A percentile compares a stretch with the other conserved stretches of the same genome.
These are phyloP conservation scores for Mormyrops attenuatus DNA, from an alignment of 2,797 vertebrate genomes.

Conservation along the genomic window DNA sequence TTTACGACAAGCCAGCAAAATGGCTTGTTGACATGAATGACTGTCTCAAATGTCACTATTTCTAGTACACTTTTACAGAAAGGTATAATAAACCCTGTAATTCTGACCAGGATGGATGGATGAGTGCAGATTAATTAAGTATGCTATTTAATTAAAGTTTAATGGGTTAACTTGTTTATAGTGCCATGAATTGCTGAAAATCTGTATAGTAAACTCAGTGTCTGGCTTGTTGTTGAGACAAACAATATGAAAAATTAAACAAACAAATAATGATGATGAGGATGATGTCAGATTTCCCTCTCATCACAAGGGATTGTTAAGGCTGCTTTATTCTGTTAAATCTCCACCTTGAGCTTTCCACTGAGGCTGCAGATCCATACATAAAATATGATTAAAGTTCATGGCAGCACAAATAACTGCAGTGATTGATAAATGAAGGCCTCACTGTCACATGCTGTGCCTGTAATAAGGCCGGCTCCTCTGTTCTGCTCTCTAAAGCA, in stretches of 20 bases:
- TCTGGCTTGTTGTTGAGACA: not conserved
- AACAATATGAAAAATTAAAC: not conserved
- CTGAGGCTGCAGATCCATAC: slow-evolving; percentile 2
- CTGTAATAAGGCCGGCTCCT: not conserved
- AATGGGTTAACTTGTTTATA: not conserved
- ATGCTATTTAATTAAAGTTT: not conserved
- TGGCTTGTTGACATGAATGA: not conserved
- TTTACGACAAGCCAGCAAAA: not conserved
- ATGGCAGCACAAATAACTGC: not conserved
- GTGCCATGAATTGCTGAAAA: not conserved
- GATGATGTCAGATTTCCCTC: not conserved
- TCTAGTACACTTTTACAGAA: not conserved
- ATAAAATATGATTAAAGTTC: slow-evolving; percentile 18
- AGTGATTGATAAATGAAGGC: slow-evolving; percentile 9
- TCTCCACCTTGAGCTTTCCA: not conserved
- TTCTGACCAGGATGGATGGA: not conserved
- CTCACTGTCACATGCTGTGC: not conserved
- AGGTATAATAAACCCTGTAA: not conserved
- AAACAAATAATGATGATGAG: not conserved
- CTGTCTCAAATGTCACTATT: not conserved
- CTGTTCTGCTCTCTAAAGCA: not conserved
- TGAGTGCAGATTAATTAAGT: not conserved
- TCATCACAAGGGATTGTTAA: not conserved
- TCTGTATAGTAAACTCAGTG: not conserved
- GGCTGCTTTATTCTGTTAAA: not conserved